A percentile compares a stretch with the other conserved stretches of the same genome.
These are phyloP conservation scores for Perdita meconis DNA, from an alignment of 2,888 invertebrate species.

Conservation along the genomic window DNA sequence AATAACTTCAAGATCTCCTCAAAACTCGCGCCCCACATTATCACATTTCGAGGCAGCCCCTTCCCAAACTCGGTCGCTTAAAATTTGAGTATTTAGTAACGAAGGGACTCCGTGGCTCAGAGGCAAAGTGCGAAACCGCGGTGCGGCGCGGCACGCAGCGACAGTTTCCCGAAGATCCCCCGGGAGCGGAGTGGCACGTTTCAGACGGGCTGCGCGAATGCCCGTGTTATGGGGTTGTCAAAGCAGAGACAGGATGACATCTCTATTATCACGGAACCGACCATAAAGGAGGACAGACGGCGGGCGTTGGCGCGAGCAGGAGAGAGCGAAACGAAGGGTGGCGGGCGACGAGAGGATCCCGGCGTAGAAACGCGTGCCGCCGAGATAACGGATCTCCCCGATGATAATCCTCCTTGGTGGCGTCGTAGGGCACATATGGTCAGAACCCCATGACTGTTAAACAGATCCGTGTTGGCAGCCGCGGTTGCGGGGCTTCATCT, in stretches of 20 bases:
- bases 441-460: slow-evolving; percentile 74
- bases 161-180: slow-evolving; percentile 75
- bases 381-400: slow-evolving; percentile 82
- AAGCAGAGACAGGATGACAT: slow-evolving; percentile 83
- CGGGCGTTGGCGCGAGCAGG: slow-evolving; percentile 32
- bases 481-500: slow-evolving; percentile 41
- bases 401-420: slow-evolving; percentile 80
- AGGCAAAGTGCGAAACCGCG: slow-evolving; percentile 33
- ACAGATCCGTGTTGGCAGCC: slow-evolving; percentile 58
- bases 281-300: slow-evolving; percentile 65
- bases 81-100: neutral
- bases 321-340: slow-evolving; percentile 35
- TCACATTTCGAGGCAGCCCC: too few species aligned
- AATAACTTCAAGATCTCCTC: too few species aligned
- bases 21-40: too few species aligned
- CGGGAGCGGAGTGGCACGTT: slow-evolving; percentile 70
- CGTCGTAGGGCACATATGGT: slow-evolving; percentile 76
- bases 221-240: slow-evolving; percentile 82
- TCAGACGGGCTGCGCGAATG: slow-evolving; percentile 73
- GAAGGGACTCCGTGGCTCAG: slow-evolving; percentile 22
- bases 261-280: slow-evolving; percentile 82
- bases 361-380: slow-evolving; percentile 79
- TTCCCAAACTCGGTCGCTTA: too few species aligned
- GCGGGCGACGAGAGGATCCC: slow-evolving; percentile 66
- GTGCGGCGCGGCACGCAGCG: slow-evolving; percentile 42